Evolutionary conservation across 2,113 vertebrate species (phyloP).

Genomic region (Pseudorectes ferrugineus): DNA sequence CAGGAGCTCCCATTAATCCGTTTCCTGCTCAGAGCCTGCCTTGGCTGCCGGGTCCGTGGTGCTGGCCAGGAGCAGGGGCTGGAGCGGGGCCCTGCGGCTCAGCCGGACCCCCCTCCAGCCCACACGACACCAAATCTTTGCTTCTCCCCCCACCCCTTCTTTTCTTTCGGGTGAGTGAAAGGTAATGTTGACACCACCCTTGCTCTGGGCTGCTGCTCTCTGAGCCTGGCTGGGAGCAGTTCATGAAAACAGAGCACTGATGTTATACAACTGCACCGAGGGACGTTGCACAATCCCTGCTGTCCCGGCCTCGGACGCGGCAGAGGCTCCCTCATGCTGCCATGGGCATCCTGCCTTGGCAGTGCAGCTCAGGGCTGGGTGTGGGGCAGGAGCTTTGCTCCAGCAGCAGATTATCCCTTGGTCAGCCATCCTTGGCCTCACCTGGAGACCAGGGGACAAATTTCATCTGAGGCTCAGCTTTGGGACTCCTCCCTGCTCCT

Average conservation of each 20-base stretch:
- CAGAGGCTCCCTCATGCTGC: not conserved
- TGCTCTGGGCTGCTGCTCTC: conserved; percentile 49
- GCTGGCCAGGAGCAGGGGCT: not conserved
- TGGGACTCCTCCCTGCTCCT: not conserved
- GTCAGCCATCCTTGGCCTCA: not conserved
- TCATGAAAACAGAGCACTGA: not conserved
- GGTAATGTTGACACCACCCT: conserved; percentile 49
- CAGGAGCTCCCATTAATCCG: not conserved
- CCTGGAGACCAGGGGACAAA: not conserved
- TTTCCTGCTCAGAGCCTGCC: not conserved
- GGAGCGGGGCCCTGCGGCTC: not conserved
- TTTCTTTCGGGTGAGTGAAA: conserved; percentile 25
- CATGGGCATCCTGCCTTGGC: not conserved
- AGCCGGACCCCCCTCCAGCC: not conserved
- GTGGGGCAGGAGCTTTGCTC: not conserved
- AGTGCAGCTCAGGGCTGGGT: not conserved
- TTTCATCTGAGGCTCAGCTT: not conserved
- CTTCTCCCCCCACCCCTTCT: not conserved
- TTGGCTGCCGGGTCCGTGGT: not conserved
- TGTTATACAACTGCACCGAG: not conserved
- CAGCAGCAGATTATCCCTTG: not conserved
- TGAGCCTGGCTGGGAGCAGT: not conserved
- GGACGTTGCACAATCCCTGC: not conserved
- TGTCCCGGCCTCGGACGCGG: not conserved
- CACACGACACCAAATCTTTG: not conserved